Conservation (phyloP, 2,113 vertebrate genomes). For the Sander lucioperca region DNA sequence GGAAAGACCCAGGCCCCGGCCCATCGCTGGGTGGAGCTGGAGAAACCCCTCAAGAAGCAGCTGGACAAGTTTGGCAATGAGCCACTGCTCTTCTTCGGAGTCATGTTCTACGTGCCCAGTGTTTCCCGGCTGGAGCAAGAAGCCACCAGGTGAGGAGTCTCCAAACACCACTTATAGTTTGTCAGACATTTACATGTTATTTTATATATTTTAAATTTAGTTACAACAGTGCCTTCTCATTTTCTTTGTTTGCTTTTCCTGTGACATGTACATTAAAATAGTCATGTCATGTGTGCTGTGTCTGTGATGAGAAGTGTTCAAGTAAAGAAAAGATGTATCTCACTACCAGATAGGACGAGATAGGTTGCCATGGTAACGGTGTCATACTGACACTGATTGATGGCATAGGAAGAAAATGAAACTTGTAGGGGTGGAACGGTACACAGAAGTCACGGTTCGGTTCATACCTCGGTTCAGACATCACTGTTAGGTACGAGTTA, state of each 20-base stretch:
- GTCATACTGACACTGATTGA: background rate
- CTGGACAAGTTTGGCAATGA: conserved; percentile 98
- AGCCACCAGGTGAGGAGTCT: conserved; percentile 89
- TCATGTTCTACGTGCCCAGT: conserved; percentile 97
- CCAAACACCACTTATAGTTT: background rate
- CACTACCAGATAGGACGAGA: background rate
- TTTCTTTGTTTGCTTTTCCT: background rate
- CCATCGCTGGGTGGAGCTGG: conserved; percentile 96
- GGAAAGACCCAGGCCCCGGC: conserved; percentile 93
- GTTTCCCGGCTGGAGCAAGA: conserved; percentile 94
- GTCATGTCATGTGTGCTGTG: background rate
- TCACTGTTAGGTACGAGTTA: too few relatives aligned
- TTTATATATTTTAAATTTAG: background rate
- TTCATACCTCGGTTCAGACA: too few relatives aligned
- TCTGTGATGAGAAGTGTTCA: too few relatives aligned
- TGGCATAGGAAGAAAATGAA: background rate
- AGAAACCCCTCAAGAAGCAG: conserved; percentile 98
- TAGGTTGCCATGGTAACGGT: background rate
- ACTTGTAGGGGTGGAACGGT: too few relatives aligned
- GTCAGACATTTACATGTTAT: background rate
- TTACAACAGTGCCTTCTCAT: background rate
- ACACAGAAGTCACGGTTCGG: too few relatives aligned
- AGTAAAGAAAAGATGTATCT: too few relatives aligned
- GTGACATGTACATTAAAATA: background rate
- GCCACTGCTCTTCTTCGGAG: conserved; percentile 95